Base-by-base conservation (phyloP, 2,797 vertebrate species). In the Amblyopsis hoosieri region DNA sequence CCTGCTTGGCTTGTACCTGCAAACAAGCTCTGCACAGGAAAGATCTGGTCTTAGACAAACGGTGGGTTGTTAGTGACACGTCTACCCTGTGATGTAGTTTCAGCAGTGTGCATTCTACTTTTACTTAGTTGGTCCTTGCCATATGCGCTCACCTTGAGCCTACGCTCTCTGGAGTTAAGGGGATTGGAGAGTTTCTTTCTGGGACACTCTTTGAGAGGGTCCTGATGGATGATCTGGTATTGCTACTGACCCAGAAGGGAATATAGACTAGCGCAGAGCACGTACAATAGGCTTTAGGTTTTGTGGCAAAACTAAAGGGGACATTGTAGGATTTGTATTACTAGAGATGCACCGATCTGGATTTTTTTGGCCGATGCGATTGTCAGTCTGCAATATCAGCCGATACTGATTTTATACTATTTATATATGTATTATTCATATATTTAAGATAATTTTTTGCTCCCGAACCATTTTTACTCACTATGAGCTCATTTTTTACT, bases 131-230 rank as follows among this genome's bases (percentile, higher is more conserved):
- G 78, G 79, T 78, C 72, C 67, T 84, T 75, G 67, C 71, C 73
- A 17, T 42, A 17, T 51, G 60, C 69, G 69, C 63, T 81, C 71
- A 89, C 85, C 83, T 89, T 89, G 85, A 85, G 71, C 76, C 55
- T 69, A 60, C 76, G 71, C 78, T 78, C 69, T 76, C 54, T 50
- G 60, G 73, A 75, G 78, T 82, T 78, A 19, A 69, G 70, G 77
- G 79, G 76, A 69, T 74, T 82, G 49, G 60, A 66, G 75, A 76
- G 79, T 91, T 89, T 89, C 85, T 91, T 89, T 89, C 85, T 91
- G 84, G 88, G 88, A 85, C 87, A 81, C 78, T 77, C 5, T 56
- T 67, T 70, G 60, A 73, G 72, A 78, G 64, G 59, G 69, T 83
- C 48, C 84, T 86, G 85, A 89, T 90, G 78, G 89, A 90, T 85